A percentile compares a stretch with the other conserved stretches of the same genome.
These are phyloP conservation scores for Manis crassicaudata DNA, from an alignment of 2,797 vertebrate genomes.

Conservation along the genomic window DNA sequence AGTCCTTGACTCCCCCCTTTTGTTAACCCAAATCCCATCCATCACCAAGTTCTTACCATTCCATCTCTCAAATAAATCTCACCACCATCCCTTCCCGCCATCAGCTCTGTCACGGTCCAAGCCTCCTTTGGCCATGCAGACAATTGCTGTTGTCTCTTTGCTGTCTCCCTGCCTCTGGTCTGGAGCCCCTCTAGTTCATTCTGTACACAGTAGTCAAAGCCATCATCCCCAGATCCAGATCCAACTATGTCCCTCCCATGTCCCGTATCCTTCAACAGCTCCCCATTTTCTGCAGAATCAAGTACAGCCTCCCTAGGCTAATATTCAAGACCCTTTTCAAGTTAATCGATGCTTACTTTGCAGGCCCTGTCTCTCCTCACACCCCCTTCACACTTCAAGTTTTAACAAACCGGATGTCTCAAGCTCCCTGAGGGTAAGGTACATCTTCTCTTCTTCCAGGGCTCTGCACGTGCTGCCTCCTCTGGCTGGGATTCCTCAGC, in stretches of 20 bases:
- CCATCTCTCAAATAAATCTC: background rate
- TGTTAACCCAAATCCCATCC: background rate
- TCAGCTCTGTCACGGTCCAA: background rate
- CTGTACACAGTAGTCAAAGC: background rate
- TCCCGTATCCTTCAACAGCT: background rate
- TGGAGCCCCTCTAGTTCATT: background rate
- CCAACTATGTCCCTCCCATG: background rate
- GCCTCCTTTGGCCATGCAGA: background rate
- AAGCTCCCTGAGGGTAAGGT: background rate
- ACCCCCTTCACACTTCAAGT: background rate
- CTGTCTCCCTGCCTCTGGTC: background rate
- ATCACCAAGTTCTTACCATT: background rate
- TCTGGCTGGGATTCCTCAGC: background rate
- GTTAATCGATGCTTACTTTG: background rate
- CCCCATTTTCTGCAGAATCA: background rate
- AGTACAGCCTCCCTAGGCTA: background rate
- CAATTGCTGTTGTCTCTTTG: background rate
- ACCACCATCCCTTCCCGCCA: background rate
- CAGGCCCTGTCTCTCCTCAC: background rate
- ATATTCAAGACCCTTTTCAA: background rate
- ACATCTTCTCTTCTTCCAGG: background rate
- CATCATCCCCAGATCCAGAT: background rate
- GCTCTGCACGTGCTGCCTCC: fast-evolving
- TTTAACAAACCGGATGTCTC: background rate
- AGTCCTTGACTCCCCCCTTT: background rate